Evolutionary conservation across 1,140 invertebrate genomes (phyloP).

Genomic region (Magallana gigas): DNA sequence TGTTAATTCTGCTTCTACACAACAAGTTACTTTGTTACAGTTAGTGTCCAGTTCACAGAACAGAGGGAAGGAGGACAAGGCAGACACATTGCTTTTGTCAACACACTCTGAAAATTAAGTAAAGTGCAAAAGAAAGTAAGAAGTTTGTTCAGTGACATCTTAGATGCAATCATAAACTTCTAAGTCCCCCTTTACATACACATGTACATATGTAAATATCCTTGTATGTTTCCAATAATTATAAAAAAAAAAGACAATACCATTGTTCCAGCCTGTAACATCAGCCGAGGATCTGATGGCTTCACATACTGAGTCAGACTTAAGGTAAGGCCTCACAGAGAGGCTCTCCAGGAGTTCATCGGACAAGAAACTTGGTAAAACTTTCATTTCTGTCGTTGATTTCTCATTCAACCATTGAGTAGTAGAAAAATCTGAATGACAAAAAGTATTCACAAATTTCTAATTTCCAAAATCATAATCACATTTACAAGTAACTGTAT

Average conservation of each 20-base stretch:
- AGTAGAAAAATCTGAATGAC: background rate
- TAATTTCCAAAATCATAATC: too few species aligned
- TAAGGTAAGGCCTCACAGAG: background rate
- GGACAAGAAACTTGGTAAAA: background rate
- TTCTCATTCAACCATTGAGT: constrained; percentile 12
- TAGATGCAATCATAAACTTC: too few species aligned
- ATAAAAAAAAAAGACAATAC: background rate
- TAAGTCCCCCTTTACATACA: too few species aligned
- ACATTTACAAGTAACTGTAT: too few species aligned
- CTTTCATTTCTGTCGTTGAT: background rate
- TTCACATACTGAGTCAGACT: background rate
- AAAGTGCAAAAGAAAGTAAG: background rate
- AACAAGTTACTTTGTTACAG: constrained; percentile 56
- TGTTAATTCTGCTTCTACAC: constrained; percentile 52
- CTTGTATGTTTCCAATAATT: background rate
- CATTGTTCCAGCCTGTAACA: constrained; percentile 12
- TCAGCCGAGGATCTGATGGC: background rate
- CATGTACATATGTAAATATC: too few species aligned
- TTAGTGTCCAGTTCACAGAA: constrained; percentile 35
- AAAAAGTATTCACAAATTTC: background rate
- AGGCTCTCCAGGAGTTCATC: constrained; percentile 19
- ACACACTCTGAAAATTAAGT: constrained; percentile 41
- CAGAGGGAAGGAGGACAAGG: constrained; percentile 39
- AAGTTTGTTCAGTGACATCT: too few species aligned
- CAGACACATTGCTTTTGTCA: constrained; percentile 6